Percentiles rank a stretch among this genome's conserved stretches.
phyloP scores from a whole-genome alignment of 2,113 vertebrate genomes.

The Progne subis region DNA sequence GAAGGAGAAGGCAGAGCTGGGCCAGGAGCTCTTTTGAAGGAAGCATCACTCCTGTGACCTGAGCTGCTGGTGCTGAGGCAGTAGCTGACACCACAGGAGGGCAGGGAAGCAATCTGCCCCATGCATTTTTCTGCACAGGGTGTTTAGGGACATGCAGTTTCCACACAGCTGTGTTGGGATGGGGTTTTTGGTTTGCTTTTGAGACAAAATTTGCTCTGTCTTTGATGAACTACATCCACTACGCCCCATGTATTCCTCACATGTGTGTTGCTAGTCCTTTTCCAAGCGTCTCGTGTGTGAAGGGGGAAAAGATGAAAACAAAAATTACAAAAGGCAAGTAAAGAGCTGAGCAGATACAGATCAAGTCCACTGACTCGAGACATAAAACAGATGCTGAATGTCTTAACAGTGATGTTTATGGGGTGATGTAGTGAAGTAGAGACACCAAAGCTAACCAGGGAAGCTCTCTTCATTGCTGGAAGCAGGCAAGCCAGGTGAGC shows the following conservation, averaged over 20 bases:
- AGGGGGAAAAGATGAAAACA: neutral
- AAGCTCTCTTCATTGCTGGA: neutral
- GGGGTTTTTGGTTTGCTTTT: neutral
- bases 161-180: neutral
- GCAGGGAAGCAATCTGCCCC: accelerated
- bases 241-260: neutral
- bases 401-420: neutral
- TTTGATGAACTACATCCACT: neutral
- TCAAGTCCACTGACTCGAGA: neutral
- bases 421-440: neutral
- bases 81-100: neutral
- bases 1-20: neutral
- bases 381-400: neutral
- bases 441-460: neutral
- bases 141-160: neutral
- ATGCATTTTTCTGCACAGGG: neutral
- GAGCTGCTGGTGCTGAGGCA: neutral
- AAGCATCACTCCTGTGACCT: neutral
- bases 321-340: neutral
- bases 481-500: neutral
- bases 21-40: neutral
- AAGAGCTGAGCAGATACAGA: neutral
- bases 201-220: neutral
- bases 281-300: neutral
- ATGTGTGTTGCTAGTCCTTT: neutral